phyloP scores from a whole-genome alignment of 2,113 vertebrate genomes.

The Struthidea cinerea region DNA sequence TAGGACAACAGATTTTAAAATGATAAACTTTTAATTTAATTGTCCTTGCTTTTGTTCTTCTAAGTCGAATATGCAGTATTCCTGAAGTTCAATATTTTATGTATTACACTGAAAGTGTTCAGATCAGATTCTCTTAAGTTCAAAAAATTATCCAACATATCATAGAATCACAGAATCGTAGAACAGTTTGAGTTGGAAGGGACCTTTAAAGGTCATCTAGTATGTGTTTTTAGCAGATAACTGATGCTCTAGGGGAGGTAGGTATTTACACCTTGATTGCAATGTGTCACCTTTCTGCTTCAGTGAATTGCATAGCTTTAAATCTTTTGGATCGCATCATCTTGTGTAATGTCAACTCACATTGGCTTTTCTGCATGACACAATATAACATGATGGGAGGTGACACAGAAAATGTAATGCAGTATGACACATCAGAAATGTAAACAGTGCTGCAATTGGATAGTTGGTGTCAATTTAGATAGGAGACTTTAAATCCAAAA shows the following conservation, averaged over 20 bases:
- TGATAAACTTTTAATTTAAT: neutral
- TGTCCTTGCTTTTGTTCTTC: neutral
- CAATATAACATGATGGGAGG: conserved; percentile 61
- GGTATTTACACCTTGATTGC: conserved; percentile 30
- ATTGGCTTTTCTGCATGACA: conserved; percentile 55
- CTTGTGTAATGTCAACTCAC: conserved; percentile 60
- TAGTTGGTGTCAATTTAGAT: conserved; percentile 70
- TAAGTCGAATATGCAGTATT: neutral
- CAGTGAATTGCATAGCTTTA: conserved; percentile 3
- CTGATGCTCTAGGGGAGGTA: conserved; percentile 21
- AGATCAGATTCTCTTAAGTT: neutral
- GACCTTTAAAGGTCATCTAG: neutral
- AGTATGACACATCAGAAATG: conserved; percentile 66
- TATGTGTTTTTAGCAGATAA: neutral
- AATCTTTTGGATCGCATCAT: conserved; percentile 50
- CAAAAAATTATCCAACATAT: neutral
- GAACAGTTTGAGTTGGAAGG: neutral
- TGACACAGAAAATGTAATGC: conserved; percentile 67
- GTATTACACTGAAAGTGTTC: neutral
- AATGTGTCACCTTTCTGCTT: conserved; percentile 54
- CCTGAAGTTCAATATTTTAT: neutral
- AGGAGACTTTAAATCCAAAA: conserved; percentile 54
- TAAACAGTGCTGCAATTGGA: conserved; percentile 53
- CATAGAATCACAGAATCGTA: neutral
- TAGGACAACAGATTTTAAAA: neutral